Percentiles rank a stretch among this genome's conserved stretches.
These are phyloP conservation scores for Agapetus fuscipes DNA, from an alignment of 2,888 invertebrate species.

Conservation along the genomic window DNA sequence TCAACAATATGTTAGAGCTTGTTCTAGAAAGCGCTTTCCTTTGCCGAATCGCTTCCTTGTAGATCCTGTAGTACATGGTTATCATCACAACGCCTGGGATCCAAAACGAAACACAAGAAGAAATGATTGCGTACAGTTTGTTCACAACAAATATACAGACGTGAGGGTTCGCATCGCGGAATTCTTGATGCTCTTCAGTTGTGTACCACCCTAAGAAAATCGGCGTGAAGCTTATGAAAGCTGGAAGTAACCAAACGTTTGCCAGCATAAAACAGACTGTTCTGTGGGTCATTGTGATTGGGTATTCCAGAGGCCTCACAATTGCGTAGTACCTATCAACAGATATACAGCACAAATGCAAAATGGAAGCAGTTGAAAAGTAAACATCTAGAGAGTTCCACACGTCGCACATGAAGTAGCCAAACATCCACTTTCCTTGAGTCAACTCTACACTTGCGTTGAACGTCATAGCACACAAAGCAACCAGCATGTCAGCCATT, in stretches of 20 bases:
- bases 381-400: slow-evolving; percentile 93
- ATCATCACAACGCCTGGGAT: slow-evolving; percentile 89
- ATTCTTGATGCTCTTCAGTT: slow-evolving; percentile 65
- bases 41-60: slow-evolving; percentile 73
- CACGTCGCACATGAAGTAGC: slow-evolving; percentile 84
- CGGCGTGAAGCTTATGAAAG: slow-evolving; percentile 87
- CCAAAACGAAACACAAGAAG: slow-evolving; percentile 88
- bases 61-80: slow-evolving; percentile 81
- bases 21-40: slow-evolving; percentile 74
- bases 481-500: slow-evolving; percentile 88
- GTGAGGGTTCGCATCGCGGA: slow-evolving; percentile 55
- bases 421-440: slow-evolving; percentile 80
- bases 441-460: slow-evolving; percentile 82
- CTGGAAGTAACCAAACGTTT: slow-evolving; percentile 87
- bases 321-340: slow-evolving; percentile 90
- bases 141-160: slow-evolving; percentile 79
- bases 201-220: slow-evolving; percentile 95
- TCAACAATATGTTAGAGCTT: slow-evolving; percentile 76
- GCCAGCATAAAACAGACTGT: slow-evolving; percentile 76
- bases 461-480: slow-evolving; percentile 86
- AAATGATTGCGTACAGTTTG: slow-evolving; percentile 77
- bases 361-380: slow-evolving; percentile 84
- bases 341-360: slow-evolving; percentile 90
- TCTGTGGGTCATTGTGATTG: slow-evolving; percentile 80
- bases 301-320: slow-evolving; percentile 85